Base-by-base conservation (phyloP, 2,797 vertebrate species). In the Enteromius fasciolatus region DNA sequence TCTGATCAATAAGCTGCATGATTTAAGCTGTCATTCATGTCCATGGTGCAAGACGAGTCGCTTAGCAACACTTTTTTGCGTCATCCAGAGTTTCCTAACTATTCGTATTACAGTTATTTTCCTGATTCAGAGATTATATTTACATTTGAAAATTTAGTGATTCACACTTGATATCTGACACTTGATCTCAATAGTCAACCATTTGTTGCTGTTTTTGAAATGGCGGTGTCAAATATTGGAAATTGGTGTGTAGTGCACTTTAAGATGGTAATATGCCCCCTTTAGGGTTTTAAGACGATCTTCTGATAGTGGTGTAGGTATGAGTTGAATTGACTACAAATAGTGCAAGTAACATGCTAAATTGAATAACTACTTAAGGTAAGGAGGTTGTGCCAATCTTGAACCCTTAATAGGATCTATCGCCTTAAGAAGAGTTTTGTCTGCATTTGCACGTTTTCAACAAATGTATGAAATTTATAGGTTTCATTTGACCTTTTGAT, bases 401-500 rank as follows among this genome's bases (percentile, higher is more conserved):
- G 5, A 72, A 72, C 17, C 17, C 17, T n/a, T 14, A n/a, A 33
- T 48, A 50, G 18, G 17, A 50, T 7, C n/a, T 41, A 41, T 9
- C 59, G 33, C 73, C 20, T 76, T 41, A 17, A 14, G 8, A 36
- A 75, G 31, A 33, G 7, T 57, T 44, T 6, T 59, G 14, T 70
- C 36, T 63, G 25, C 18, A 20, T 44, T 15, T 68, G 61, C 74
- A 20, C 68, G 50, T 17, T 39, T 74, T 39, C 15, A 39, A 31
- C 25, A 54, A 44, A 12, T 7, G 39, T 44, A 46, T 67, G 31
- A 41, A 54, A 23, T 31, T 74, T 36, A 20, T 54, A 50, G 11
- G 18, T 23, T 74, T 57, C 1, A 33, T 80, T 66, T 48, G 23
- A 36, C 25, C 52, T 80, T 75, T n/a, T 79, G 39, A 59, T 64